Evolutionary conservation across 35 echinoderm and acorn worm species (phyloP), one percentile per base, ranked within the genome.

Genomic region (Holothuria glaberrima): DNA sequence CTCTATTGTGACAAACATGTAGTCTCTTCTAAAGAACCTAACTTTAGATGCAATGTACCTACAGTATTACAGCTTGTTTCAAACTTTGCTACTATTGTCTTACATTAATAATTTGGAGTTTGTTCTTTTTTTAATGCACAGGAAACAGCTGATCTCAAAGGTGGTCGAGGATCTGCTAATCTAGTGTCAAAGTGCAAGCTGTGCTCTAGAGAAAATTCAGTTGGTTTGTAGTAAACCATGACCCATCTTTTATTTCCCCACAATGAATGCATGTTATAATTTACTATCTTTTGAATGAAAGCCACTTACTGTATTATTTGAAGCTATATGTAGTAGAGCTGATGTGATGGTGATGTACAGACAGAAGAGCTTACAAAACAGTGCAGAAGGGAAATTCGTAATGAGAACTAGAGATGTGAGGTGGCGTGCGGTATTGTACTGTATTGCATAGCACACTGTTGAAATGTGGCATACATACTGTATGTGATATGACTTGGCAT

Each of bases 151-250:
- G 89, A 90, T 22, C 62, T 94, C 9, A 97, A 97, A 90, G 95
- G 95, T 67, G 92, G 95, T 3, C 68, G 95, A 45, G 95, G 95
- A 52, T 71, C 84, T 36, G 95, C 95, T 12, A 97, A 93, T 82
- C 69, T 97, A 90, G 95, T 97, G 60, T 91, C 92, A 59, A 97
- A 97, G 71, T 97, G 95, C 63, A 94, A 94, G 48, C 86, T 97
- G 25, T 97, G 95, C 71, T 90, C 90, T 13, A 88, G 92, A 58
- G 95, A 97, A 92, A 97, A 94, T 66, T 94, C 92, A 67, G 91
- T 97, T 28, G 92, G 95, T 97, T 44, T 86, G 90, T 78, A 48
- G 41, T 25, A 30, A 63, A 29, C 7, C 12, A 9, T 63, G 13
- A 63, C 0, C 17, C 10, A 60, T 59, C 12, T 52, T 52, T 58